phyloP scores from a whole-genome alignment of 2,113 vertebrate species.

The Notarius quadriscutis region DNA sequence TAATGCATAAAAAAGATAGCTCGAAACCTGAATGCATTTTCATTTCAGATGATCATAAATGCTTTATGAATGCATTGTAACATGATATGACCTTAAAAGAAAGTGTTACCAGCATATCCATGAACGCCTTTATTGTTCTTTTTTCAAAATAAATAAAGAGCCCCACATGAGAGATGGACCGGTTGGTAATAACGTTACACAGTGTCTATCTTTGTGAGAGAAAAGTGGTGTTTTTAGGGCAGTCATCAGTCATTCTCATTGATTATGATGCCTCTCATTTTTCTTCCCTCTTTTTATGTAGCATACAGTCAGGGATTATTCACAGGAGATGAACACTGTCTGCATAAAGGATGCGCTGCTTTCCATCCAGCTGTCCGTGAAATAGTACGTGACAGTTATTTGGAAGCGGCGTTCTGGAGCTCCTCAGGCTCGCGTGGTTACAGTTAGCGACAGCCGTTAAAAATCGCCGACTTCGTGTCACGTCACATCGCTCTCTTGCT shows the following conservation, averaged over 20 bases:
- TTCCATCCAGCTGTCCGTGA: slow-evolving; percentile 47
- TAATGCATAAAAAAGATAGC: too few relatives aligned
- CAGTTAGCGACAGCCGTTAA: slow-evolving; percentile 29
- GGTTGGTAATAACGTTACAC: not conserved
- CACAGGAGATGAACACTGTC: slow-evolving; percentile 44
- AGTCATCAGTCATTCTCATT: slow-evolving; percentile 39
- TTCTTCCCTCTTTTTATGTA: slow-evolving; percentile 29
- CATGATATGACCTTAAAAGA: not conserved
- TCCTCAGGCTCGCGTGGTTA: not conserved
- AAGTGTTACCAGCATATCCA: not conserved
- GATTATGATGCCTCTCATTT: slow-evolving; percentile 43
- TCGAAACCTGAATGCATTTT: not conserved
- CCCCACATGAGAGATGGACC: not conserved
- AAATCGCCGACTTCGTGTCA: not conserved
- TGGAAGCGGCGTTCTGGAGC: slow-evolving; percentile 32
- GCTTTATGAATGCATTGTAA: not conserved
- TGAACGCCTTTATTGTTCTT: not conserved
- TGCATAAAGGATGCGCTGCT: slow-evolving; percentile 41
- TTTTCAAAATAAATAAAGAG: not conserved
- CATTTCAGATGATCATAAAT: too few relatives aligned
- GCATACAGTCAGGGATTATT: slow-evolving; percentile 33
- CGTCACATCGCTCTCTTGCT: not conserved
- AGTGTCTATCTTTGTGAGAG: not conserved
- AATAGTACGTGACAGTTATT: slow-evolving; percentile 46
- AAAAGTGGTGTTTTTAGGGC: slow-evolving; percentile 25